Base-by-base conservation (phyloP, 2,888 invertebrate genomes). In the Luffia ferchaultella region DNA sequence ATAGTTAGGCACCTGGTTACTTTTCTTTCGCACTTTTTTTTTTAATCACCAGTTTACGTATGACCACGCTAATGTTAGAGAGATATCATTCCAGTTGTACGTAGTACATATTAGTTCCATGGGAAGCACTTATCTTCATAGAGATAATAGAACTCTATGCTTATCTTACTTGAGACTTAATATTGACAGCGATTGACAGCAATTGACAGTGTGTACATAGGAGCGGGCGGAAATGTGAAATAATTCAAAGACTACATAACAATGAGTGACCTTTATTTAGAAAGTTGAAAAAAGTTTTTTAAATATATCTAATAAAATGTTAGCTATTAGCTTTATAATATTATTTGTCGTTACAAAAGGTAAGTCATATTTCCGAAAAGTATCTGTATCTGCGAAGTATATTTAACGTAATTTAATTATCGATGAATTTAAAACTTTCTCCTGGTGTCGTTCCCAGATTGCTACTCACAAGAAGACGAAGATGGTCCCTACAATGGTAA, bases 401-500 rank as follows among this genome's bases (percentile, higher is more conserved):
- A 49, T 55, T 52, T 51, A 50, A 46, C 50, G 30, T 47, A 43
- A 5, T 44, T 19, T n/a, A n/a, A n/a, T n/a, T n/a, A n/a, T n/a
- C n/a, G 7, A 40, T 40, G 7, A 40, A 15, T 30, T 7, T 30
- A 30, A 30, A 30, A 30, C 30, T 30, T 30, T 30, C 30, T 30
- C 30, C 30, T 30, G 12, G 12, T 30, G 12, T 30, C 30, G 30
- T 30, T 30, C 12, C 30, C 68, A 82, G 82, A 68, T 50, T 71
- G 73, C 54, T 63, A 57, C 46, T 70, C 79, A n/a, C 80, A 86
- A 58, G 90, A 92, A 49, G 89, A 90, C 49, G 89, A 90, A 44
- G 89, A 89, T 41, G 91, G 90, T 0, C 90, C 90, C 2, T 93
- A 94, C 66, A 86, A 85, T 53, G 96, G 96, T 47, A 93, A 91